Evolutionary conservation across 2,797 vertebrate species (phyloP), one percentile per base, ranked within the genome.

Genomic region (Neoniphon sammara): DNA sequence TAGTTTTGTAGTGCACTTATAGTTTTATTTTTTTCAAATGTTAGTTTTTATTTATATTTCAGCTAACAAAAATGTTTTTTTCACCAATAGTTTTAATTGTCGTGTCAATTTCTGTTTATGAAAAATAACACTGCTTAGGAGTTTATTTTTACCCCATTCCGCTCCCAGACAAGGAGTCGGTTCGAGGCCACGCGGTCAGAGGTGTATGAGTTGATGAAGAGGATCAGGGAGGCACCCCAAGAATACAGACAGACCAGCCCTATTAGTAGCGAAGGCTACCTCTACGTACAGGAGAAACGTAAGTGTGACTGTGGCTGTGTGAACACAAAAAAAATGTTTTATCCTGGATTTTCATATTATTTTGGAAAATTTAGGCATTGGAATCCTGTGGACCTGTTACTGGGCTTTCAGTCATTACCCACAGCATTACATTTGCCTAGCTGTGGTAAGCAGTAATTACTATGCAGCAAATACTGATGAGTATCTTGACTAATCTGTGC

Each of bases 251-350:
- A 97, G 87, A 96, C 94, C 53, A 98, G 96, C 81, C 90, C 96
- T 10, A 97, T 98, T 89, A 96, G 97, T 0, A 96, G 93, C 17
- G 98, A 99, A 91, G 98, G 98, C 68, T 99, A 99, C 89, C 94
- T 99, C 79, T 98, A 97, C 14, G 94, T 99, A 14, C 98, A 99
- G 85, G 98, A 99, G 85, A 99, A 97, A 96, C 94, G 98, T 99
- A 95, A 91, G 10, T 7, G 31, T n/a, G 21, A 34, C 5, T 34
- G 31, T 18, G 27, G 53, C 3, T 15, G 27, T 18, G 5, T 18
- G 42, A 17, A 15, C 15, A 44, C 4, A 15, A 42, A 14, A 3
- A 31, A 52, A 12, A 0, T 59, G 14, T 44, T 63, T 67, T 62
- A 12, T 11, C 42, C 42, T n/a, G 12, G 21, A 31, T 1, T 46